phyloP scores from a whole-genome alignment of 1,140 invertebrate species.

The Orchestia grillus region DNA sequence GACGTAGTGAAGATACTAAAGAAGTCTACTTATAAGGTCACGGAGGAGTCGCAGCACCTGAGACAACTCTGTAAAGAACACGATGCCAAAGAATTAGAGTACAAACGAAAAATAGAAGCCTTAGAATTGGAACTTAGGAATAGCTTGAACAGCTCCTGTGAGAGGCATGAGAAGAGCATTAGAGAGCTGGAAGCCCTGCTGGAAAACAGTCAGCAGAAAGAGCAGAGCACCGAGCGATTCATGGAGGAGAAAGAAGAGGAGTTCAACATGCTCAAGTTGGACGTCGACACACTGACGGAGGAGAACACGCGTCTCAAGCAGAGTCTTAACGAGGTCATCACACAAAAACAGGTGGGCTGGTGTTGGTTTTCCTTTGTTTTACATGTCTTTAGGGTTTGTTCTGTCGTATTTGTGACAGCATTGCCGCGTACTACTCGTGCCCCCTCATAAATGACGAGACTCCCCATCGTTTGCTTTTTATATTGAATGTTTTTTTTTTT shows the following conservation, averaged over 20 bases:
- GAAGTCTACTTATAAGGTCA: conserved; percentile 66
- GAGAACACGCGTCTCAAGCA: conserved; percentile 70
- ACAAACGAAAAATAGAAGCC: conserved; percentile 65
- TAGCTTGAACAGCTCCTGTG: conserved; percentile 60
- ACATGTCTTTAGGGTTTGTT: too few species aligned
- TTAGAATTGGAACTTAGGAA: conserved; percentile 69
- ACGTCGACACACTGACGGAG: conserved; percentile 70
- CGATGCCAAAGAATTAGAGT: conserved; percentile 69
- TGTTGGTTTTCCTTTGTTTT: background rate
- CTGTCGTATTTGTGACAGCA: too few species aligned
- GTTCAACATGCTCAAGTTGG: conserved; percentile 69
- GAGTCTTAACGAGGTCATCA: conserved; percentile 68
- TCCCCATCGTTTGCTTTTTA: too few species aligned
- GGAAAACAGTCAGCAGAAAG: conserved; percentile 64
- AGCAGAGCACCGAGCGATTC: conserved; percentile 68
- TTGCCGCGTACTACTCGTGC: too few species aligned
- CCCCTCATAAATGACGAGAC: too few species aligned
- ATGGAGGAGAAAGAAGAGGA: conserved; percentile 69
- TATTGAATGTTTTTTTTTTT: too few species aligned
- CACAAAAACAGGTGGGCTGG: conserved; percentile 61
- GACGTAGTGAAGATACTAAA: conserved; percentile 64
- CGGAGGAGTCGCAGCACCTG: conserved; percentile 61
- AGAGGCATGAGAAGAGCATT: conserved; percentile 65
- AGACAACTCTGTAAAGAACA: conserved; percentile 64
- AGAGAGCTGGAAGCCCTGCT: conserved; percentile 68